Conservation (phyloP, 2,888 invertebrate genomes). For the Synergus itoensis region DNA sequence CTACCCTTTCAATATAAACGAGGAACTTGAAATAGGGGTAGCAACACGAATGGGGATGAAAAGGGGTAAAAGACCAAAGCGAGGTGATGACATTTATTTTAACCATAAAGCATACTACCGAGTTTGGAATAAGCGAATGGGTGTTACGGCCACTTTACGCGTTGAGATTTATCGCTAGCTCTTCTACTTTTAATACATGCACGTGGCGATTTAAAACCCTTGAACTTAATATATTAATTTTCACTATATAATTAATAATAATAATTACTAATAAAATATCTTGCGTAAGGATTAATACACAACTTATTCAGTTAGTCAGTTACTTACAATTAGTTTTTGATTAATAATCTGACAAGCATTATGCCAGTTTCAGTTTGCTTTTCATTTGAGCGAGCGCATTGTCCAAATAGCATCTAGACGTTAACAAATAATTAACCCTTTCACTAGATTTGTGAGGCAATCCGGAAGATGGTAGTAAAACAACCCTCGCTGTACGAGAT, state of each 20-base stretch:
- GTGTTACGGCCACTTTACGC: slow-evolving; percentile 11
- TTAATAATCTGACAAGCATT: not conserved
- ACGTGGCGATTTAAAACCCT: not conserved
- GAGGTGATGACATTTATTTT: slow-evolving; percentile 57
- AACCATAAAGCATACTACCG: slow-evolving; percentile 49
- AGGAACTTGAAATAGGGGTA: slow-evolving; percentile 51
- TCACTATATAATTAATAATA: not conserved
- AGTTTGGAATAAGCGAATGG: slow-evolving; percentile 41
- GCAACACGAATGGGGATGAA: slow-evolving; percentile 48
- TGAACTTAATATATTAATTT: not conserved
- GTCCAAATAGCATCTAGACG: slow-evolving; percentile 28
- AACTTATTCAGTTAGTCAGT: too few relatives aligned
- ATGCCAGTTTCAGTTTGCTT: not conserved
- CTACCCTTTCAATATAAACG: slow-evolving; percentile 61
- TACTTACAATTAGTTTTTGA: too few relatives aligned
- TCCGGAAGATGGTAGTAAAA: slow-evolving; percentile 71
- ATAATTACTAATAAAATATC: not conserved
- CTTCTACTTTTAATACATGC: not conserved
- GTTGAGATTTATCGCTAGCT: not conserved
- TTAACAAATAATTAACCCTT: slow-evolving; percentile 64
- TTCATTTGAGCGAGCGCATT: slow-evolving; percentile 1
- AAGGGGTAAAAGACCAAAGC: slow-evolving; percentile 43
- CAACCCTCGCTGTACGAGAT: slow-evolving; percentile 62
- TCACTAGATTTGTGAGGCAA: slow-evolving; percentile 62
- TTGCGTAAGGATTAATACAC: too few relatives aligned